These are phyloP conservation scores for Sarcoramphus papa DNA, from an alignment of 2,797 vertebrate species.

Conservation along the genomic window DNA sequence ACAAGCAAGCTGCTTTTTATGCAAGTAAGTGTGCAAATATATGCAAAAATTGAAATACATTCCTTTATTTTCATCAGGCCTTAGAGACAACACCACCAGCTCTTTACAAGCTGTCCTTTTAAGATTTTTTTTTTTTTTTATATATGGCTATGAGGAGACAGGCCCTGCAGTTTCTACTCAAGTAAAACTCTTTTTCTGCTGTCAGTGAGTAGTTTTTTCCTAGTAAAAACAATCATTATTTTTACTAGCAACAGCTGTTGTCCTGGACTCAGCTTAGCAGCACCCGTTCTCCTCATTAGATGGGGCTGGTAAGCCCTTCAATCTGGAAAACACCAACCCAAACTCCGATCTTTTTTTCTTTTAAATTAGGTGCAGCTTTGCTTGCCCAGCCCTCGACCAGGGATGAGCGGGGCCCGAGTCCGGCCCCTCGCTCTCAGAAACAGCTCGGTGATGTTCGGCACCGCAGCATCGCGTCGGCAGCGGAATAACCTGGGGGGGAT, in stretches of 20 bases:
- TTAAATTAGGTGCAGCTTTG: neutral
- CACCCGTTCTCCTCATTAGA: neutral
- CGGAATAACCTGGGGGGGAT: neutral
- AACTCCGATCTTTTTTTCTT: neutral
- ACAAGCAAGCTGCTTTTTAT: neutral
- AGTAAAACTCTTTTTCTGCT: neutral
- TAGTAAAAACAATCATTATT: neutral
- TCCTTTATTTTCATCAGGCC: neutral
- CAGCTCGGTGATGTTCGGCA: rapidly evolving
- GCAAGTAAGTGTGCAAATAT: neutral
- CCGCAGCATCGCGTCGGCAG: rapidly evolving
- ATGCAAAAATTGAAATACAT: neutral
- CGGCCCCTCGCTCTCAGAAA: neutral
- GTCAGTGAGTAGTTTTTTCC: neutral
- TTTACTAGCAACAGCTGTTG: slow-evolving; percentile 35
- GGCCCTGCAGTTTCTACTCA: neutral
- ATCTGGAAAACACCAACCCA: neutral
- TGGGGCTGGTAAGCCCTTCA: neutral
- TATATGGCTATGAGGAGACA: neutral
- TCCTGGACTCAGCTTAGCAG: neutral
- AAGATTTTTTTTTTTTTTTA: neutral
- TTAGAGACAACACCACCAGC: neutral
- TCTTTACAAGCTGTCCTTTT: neutral
- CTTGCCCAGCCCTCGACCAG: rapidly evolving
- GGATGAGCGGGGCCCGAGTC: neutral